Evolutionary conservation across 2,888 invertebrate species (phyloP).

Genomic region (Mamestra brassicae): DNA sequence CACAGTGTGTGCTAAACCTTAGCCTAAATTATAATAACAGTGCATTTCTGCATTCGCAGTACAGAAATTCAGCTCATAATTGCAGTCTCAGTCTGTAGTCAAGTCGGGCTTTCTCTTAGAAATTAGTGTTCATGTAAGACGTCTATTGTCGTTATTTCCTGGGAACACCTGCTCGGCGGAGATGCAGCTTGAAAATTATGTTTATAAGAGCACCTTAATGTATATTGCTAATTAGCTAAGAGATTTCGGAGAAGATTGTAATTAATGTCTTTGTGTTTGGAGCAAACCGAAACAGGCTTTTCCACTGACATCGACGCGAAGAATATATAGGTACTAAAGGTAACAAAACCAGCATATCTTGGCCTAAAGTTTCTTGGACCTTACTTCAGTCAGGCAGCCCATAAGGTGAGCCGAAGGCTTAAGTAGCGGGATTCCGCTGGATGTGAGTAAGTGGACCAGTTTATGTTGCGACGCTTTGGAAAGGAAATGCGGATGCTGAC

Average conservation of each 20-base stretch:
- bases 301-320: too few species aligned
- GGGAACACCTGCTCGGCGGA: not conserved
- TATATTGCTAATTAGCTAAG: constrained; percentile 1
- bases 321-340: too few species aligned
- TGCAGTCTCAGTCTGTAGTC: constrained; percentile 3
- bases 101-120: constrained; percentile 1
- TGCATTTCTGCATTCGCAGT: constrained; percentile 8
- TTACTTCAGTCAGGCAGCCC: too few species aligned
- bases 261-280: not conserved
- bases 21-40: constrained; percentile 19
- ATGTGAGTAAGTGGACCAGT: too few species aligned
- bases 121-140: constrained; percentile 24
- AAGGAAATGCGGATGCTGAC: too few species aligned
- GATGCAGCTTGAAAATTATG: constrained; percentile 16
- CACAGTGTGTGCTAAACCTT: constrained; percentile 5
- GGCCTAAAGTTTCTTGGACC: too few species aligned
- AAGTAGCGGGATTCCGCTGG: too few species aligned
- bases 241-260: not conserved
- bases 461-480: too few species aligned
- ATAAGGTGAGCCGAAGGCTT: too few species aligned
- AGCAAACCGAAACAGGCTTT: too few species aligned
- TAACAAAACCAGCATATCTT: too few species aligned
- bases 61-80: constrained; percentile 24
- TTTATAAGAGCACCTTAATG: constrained; percentile 7
- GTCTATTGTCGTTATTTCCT: constrained; percentile 18